Evolutionary conservation across 1,140 invertebrate genomes (phyloP).

Genomic region (Propsilocerus akamusi): DNA sequence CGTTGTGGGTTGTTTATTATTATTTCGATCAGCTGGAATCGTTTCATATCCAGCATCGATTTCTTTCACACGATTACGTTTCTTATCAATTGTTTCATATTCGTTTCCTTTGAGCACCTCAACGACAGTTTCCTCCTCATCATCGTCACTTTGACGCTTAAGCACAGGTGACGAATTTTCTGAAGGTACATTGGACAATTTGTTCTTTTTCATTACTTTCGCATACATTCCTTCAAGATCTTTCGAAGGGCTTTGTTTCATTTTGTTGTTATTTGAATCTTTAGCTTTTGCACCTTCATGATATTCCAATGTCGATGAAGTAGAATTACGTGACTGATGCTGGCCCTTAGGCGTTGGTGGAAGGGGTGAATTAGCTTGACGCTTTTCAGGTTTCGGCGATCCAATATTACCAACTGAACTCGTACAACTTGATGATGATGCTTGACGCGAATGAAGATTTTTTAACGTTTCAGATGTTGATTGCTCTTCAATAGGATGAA

Average conservation of each 20-base stretch:
- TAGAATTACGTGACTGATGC: conserved; percentile 15
- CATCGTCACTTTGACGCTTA: conserved; percentile 21
- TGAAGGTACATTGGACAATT: conserved; percentile 16
- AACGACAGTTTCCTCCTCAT: conserved; percentile 9
- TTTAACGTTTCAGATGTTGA: conserved; percentile 23
- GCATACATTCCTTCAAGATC: conserved; percentile 75
- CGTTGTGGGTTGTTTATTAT: conserved; percentile 4
- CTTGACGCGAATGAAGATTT: conserved; percentile 15
- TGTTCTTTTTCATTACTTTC: conserved; percentile 40
- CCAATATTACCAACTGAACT: conserved; percentile 52
- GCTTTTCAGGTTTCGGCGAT: conserved; percentile 68
- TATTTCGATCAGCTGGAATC: conserved; percentile 25
- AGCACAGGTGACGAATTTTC: conserved; percentile 20
- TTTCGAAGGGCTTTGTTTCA: conserved; percentile 34
- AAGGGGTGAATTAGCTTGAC: conserved; percentile 67
- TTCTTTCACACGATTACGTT: conserved; percentile 16
- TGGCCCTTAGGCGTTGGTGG: conserved; percentile 46
- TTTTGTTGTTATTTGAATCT: conserved; percentile 23
- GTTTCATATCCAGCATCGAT: conserved; percentile 40
- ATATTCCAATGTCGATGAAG: conserved; percentile 16
- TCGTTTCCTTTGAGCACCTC: conserved; percentile 22
- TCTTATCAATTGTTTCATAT: conserved; percentile 27
- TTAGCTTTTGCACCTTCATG: conserved; percentile 20
- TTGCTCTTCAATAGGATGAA: conserved; percentile 25
- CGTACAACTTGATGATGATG: conserved; percentile 56